Percentiles rank a stretch among this genome's conserved stretches.
These are phyloP conservation scores for Crotalus horridus DNA, from an alignment of 2,113 vertebrate species.

Conservation along the genomic window DNA sequence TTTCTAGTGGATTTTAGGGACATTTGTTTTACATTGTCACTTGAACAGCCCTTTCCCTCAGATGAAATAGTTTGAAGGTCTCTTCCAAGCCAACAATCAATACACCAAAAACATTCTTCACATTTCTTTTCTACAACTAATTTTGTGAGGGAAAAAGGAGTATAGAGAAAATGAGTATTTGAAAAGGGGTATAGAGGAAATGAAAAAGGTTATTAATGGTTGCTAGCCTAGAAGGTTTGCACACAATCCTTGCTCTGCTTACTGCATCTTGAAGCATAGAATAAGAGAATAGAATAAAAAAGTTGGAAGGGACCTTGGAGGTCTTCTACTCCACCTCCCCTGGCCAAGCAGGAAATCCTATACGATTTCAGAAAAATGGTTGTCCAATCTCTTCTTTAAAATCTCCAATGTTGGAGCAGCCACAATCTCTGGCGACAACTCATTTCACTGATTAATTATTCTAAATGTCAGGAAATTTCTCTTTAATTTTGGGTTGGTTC, in stretches of 20 bases:
- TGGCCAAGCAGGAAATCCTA: neutral
- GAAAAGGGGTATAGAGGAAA: neutral
- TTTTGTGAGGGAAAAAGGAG: neutral
- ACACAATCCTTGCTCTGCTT: neutral
- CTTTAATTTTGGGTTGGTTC: neutral
- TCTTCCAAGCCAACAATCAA: neutral
- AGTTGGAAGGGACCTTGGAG: neutral
- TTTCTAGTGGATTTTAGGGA: slow-evolving; percentile 1
- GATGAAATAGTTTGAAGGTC: neutral
- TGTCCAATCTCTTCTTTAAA: neutral
- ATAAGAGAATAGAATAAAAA: too few relatives aligned
- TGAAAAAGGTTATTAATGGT: neutral
- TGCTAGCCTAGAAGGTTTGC: neutral
- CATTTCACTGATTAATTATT: neutral
- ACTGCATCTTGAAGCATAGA: neutral
- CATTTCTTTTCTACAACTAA: neutral
- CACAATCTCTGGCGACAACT: neutral
- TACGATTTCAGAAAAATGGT: neutral
- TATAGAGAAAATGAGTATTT: neutral
- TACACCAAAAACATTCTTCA: neutral
- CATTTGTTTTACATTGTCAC: slow-evolving; percentile 9
- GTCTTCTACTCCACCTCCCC: neutral
- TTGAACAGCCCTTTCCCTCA: slow-evolving; percentile 22
- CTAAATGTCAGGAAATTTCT: neutral
- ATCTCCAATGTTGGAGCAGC: neutral